Percentiles rank a stretch among this genome's conserved stretches.
These are phyloP conservation scores for Anastatus disparis DNA, from an alignment of 1,140 invertebrate species.

Conservation along the genomic window DNA sequence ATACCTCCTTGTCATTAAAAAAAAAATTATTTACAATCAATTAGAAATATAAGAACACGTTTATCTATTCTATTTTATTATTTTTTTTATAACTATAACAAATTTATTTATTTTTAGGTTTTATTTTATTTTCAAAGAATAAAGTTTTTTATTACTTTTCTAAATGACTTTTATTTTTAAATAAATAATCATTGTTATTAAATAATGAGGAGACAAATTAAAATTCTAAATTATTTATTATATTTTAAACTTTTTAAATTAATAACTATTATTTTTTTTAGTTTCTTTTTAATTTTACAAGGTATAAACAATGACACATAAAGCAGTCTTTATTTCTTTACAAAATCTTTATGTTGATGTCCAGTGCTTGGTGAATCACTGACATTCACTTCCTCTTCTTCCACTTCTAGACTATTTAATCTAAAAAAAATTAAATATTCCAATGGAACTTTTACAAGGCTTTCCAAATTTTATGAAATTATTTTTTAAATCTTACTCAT, in stretches of 20 bases:
- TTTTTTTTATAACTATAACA: not conserved
- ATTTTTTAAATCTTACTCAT: constrained; percentile 56
- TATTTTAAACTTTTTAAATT: not conserved
- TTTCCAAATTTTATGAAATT: constrained; percentile 2
- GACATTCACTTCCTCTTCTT: constrained; percentile 58
- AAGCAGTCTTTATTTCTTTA: constrained; percentile 38
- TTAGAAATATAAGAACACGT: no score
- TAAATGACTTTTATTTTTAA: no score
- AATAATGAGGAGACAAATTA: no score
- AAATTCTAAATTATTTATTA: not conserved
- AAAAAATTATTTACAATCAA: not conserved
- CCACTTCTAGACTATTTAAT: constrained; percentile 59
- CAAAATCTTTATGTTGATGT: constrained; percentile 42
- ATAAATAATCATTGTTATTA: no score
- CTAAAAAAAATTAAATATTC: constrained; percentile 43
- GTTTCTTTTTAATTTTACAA: not conserved
- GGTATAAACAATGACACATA: not conserved
- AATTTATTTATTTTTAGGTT: not conserved
- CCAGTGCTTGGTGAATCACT: constrained; percentile 52
- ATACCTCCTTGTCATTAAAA: no score
- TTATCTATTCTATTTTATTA: no score
- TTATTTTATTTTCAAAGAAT: no score
- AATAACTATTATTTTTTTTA: constrained; percentile 6
- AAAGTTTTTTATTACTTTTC: no score
- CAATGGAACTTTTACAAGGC: not conserved